A percentile compares a stretch with the other conserved stretches of the same genome.
Conservation (phyloP, 2,888 invertebrate genomes). For the Pterostichus niger region DNA sequence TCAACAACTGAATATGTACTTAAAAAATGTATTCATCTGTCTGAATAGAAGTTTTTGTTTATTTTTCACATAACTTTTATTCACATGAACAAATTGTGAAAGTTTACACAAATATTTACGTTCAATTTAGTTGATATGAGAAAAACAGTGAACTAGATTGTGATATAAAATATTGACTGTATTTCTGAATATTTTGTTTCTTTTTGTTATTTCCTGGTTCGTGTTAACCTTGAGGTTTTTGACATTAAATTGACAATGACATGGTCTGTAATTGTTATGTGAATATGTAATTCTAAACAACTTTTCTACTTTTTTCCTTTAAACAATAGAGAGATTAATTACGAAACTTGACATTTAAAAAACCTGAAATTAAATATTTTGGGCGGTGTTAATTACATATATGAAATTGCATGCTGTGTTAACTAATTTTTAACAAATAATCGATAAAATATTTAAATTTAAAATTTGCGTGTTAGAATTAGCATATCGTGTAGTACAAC, state of each 20-base stretch:
- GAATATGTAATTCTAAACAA: slow-evolving; percentile 31
- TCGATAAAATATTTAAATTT: slow-evolving; percentile 41
- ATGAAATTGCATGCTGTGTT: not conserved
- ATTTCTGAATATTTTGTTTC: slow-evolving; percentile 13
- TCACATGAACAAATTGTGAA: slow-evolving; percentile 42
- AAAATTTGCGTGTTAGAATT: slow-evolving; percentile 47
- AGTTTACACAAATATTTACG: slow-evolving; percentile 34
- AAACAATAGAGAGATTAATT: slow-evolving; percentile 43
- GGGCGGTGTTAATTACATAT: slow-evolving; percentile 17
- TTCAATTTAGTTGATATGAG: slow-evolving; percentile 30
- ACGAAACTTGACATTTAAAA: slow-evolving; percentile 36
- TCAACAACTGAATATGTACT: not conserved
- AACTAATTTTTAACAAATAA: slow-evolving; percentile 15
- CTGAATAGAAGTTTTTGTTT: slow-evolving; percentile 38
- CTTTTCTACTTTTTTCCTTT: slow-evolving; percentile 22
- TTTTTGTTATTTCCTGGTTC: slow-evolving; percentile 20
- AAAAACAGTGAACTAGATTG: slow-evolving; percentile 34
- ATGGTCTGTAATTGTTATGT: slow-evolving; percentile 38
- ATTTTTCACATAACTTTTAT: slow-evolving; percentile 46
- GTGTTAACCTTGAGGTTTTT: slow-evolving; percentile 47
- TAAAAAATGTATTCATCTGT: slow-evolving; percentile 1
- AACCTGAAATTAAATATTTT: slow-evolving; percentile 47
- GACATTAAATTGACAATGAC: slow-evolving; percentile 45
- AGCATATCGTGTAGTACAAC: slow-evolving; percentile 46
- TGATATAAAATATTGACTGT: slow-evolving; percentile 16